Conservation (phyloP, 30 jellyfish, hydroid and myxozoan genomes). For the Turritopsis rubra region DNA sequence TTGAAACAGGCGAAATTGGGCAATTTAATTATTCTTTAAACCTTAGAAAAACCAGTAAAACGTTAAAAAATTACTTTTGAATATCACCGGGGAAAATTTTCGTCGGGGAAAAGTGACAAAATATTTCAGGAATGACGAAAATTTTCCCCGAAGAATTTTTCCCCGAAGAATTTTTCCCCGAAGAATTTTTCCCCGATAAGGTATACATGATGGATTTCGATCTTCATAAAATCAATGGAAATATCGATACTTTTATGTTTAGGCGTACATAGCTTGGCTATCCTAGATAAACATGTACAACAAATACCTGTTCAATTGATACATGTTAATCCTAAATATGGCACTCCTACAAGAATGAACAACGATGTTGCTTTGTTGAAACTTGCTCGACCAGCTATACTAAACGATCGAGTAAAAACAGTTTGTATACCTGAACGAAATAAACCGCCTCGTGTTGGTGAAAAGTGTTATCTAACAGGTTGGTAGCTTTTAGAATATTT, state of each 20-base stretch:
- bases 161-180: too few relatives aligned
- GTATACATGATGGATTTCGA: neutral
- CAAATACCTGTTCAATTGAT: neutral
- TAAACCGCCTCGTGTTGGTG: conserved; percentile 15
- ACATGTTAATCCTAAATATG: neutral
- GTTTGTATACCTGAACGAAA: conserved; percentile 14
- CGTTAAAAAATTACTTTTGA: too few relatives aligned
- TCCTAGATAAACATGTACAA: neutral
- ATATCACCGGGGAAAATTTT: too few relatives aligned
- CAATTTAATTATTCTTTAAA: too few relatives aligned
- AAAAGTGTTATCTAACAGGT: conserved; percentile 22
- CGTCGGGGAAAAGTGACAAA: too few relatives aligned
- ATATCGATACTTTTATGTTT: neutral
- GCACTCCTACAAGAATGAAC: conserved; percentile 10
- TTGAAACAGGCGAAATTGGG: too few relatives aligned
- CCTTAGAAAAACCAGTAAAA: too few relatives aligned
- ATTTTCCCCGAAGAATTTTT: too few relatives aligned
- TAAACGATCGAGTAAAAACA: conserved; percentile 19
- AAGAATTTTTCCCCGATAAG: too few relatives aligned
- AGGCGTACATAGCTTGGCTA: conserved; percentile 12
- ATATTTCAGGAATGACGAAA: too few relatives aligned
- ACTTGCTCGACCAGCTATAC: conserved; percentile 18
- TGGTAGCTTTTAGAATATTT: neutral
- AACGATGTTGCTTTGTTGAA: conserved; percentile 15
- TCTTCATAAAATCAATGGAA: too few relatives aligned